phyloP scores from a whole-genome alignment of 2,113 vertebrate genomes.

The Ursus arctos region DNA sequence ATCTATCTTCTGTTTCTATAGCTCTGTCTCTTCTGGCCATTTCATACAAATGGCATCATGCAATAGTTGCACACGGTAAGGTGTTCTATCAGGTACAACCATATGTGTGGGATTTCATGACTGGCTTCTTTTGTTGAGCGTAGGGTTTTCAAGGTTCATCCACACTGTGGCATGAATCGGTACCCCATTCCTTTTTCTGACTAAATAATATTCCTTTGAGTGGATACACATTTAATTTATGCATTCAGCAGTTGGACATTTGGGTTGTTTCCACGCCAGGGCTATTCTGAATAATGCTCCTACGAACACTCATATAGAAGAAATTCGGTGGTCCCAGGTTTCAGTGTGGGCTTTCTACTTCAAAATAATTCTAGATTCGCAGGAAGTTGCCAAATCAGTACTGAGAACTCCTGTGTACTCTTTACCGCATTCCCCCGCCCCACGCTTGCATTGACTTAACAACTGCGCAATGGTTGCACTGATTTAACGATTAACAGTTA shows the following conservation, averaged over 20 bases:
- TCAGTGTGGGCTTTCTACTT: neutral
- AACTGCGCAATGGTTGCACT: too few relatives aligned
- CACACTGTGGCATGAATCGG: neutral
- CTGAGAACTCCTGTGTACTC: too few relatives aligned
- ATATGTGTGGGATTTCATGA: neutral
- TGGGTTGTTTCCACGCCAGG: neutral
- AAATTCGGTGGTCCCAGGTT: neutral
- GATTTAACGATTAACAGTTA: neutral
- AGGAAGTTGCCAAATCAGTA: neutral
- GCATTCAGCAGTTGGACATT: neutral
- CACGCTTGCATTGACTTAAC: too few relatives aligned
- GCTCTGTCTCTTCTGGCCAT: neutral
- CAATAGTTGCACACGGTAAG: neutral
- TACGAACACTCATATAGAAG: neutral
- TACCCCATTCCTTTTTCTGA: neutral
- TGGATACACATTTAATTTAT: neutral
- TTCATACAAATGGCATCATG: neutral
- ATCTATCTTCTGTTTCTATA: neutral
- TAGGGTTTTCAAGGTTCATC: neutral
- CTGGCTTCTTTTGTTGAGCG: neutral
- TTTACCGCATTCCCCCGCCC: too few relatives aligned
- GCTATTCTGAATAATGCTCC: neutral
- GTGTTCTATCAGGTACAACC: neutral
- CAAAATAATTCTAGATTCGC: neutral
- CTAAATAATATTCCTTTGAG: neutral